phyloP scores from a whole-genome alignment of 2,797 vertebrate genomes.

The Apodemus agrarius region DNA sequence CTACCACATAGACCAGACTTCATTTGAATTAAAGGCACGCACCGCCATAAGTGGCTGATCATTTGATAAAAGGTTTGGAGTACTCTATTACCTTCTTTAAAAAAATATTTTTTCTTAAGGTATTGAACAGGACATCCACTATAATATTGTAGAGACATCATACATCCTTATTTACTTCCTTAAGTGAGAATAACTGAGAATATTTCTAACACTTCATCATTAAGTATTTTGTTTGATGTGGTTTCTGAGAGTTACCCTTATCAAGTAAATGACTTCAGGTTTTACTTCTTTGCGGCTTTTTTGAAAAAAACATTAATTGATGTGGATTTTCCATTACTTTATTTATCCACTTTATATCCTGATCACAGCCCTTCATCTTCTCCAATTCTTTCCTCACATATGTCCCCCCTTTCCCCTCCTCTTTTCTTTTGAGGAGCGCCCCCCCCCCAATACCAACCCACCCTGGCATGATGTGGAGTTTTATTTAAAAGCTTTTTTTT shows the following conservation, averaged over 20 bases:
- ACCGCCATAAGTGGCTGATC: not conserved
- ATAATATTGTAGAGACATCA: not conserved
- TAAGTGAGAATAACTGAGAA: not conserved
- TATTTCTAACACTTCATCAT: conserved; percentile 22
- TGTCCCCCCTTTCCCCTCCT: not conserved
- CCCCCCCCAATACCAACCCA: not conserved
- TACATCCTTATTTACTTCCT: not conserved
- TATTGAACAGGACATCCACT: not conserved
- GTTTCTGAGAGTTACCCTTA: not conserved
- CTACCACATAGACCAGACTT: not conserved
- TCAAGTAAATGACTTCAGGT: conserved; percentile 31
- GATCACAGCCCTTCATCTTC: not conserved
- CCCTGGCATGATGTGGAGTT: not conserved
- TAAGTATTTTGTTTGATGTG: not conserved
- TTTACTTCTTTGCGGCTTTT: not conserved
- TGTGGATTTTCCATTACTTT: not conserved
- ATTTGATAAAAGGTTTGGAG: not conserved
- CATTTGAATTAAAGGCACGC: not conserved
- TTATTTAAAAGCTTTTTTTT: conserved; percentile 25
- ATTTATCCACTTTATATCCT: not conserved
- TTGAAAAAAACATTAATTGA: not conserved
- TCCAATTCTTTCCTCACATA: not conserved
- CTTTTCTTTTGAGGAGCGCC: not conserved
- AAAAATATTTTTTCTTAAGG: not conserved
- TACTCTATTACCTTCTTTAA: not conserved